Base-by-base conservation (phyloP, 2,797 vertebrate species). In the Pantherophis vulpinus region DNA sequence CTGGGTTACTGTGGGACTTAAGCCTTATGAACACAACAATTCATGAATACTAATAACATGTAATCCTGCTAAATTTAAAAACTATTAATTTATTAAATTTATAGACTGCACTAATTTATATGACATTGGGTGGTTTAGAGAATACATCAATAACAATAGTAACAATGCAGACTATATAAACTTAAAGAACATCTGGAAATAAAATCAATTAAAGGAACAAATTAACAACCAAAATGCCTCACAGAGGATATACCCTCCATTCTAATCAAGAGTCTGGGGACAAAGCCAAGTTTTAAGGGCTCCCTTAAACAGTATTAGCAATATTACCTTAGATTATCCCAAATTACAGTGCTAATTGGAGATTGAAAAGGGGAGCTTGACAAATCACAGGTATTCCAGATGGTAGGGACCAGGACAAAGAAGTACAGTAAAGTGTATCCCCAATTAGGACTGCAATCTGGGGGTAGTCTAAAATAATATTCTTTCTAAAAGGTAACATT, bases 11-110 rank as follows among this genome's bases (percentile, higher is more conserved):
- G 51, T 27, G 87, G 87, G 87, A 93, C n/a, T 79, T 91, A 0
- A 2, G 25, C 94, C 91, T 90, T 93, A 95, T 59, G 1, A 0
- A 93, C 58, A 92, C 1, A 89, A 11, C 10, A 93, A 93, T 91
- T 47, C 91, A 93, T 91, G 83, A 94, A 94, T 86, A 91, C 89
- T 29, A 20, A 61, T 70, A 90, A 87, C 47, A 87, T 10, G 63
- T n/a, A 89, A 86, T 86, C 12, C 58, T 25, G 7, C 23, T 63
- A 88, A 83, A 20, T 37, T 88, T 20, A 37, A 20, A 12, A 47
- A 55, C 23, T 25, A 47, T 83, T 47, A 47, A 47, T 83, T 83
- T 83, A 83, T 83, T 83, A 47, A 25, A 83, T 83, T 83, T 83
- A 83, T 47, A 47, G 20, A 9, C 32, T 83, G 20, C 20, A 47